Base-by-base conservation (phyloP, 2,888 invertebrate species). In the Pterostichus madidus region DNA sequence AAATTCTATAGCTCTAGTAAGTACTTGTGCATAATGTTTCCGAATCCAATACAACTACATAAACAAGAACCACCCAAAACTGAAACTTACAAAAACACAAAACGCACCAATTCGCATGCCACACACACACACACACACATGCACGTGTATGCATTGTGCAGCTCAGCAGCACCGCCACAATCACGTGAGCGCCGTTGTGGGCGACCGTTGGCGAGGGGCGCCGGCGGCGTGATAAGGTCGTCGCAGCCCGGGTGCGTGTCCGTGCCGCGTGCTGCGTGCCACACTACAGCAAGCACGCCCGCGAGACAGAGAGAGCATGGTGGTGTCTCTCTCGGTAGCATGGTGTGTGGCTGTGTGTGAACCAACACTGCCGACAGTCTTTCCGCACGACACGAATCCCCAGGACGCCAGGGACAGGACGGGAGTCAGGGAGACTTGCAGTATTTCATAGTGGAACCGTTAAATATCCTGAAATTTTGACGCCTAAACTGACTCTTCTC, bases 301-400 rank as follows among this genome's bases (percentile, higher is more conserved):
- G 15, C n/a, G n/a, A 39, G 64, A 32, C n/a, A 0, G 39, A 64
- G 11, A 32, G 39, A 64, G 64, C 0, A 2, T 4, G 44, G 0
- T 7, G 44, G 8, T 44, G 44, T 71, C 64, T 13, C 31, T n/a
- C 31, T 64, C 64, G 11, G 39, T 0, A 35, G 35, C 35, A 64
- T 5, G 68, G 44, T 13, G 64, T 64, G 61, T 31, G 61, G 3
- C 31, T 61, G 52, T 49, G 71, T 68, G 80, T 80, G 80, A 71
- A 53, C 71, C 46, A 53, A 80, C 80, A 73, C 75, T 31, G 75
- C 75, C 75, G 75, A 75, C 75, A 71, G 71, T 80, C 68, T 80
- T 80, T 80, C 80, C 53, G 80, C 80, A 80, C 80, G 80, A 80
- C 80, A 80, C 56, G 73, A 80, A 80, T 49, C 68, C 80, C 80